These are phyloP conservation scores for Mus musculus DNA, from an alignment of 2,113 vertebrate genomes.

Conservation along the genomic window DNA sequence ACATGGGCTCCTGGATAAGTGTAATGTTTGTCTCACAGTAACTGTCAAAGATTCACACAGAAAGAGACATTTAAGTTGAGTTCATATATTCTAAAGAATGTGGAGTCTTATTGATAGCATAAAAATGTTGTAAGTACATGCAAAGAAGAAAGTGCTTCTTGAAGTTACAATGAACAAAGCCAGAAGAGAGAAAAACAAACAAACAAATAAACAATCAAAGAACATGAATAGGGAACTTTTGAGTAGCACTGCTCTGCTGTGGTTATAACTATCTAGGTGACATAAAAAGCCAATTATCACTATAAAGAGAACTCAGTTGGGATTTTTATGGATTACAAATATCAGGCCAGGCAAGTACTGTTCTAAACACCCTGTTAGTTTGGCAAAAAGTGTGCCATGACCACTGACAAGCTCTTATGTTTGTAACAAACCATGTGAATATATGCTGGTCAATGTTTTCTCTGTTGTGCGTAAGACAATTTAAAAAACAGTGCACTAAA, in stretches of 20 bases:
- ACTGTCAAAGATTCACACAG: neutral
- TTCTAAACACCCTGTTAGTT: neutral
- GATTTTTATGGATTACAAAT: neutral
- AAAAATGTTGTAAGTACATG: neutral
- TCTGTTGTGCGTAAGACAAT: neutral
- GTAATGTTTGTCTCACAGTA: neutral
- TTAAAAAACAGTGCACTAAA: neutral
- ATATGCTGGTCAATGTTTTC: neutral
- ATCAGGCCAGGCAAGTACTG: neutral
- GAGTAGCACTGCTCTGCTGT: neutral
- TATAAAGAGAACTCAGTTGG: neutral
- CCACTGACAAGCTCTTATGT: neutral
- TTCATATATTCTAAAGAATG: neutral
- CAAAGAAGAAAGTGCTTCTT: neutral
- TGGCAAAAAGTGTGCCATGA: neutral
- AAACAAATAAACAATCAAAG: no score
- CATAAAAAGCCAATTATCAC: neutral
- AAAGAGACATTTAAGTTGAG: neutral
- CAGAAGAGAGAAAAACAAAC: neutral
- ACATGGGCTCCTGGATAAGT: rapidly evolving
- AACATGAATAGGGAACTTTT: neutral
- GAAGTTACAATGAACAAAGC: neutral
- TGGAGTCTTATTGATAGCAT: neutral
- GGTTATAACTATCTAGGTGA: neutral
- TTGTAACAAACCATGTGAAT: neutral